Evolutionary conservation across 2,113 vertebrate genomes (phyloP).

Genomic region (Sigmodon hispidus): DNA sequence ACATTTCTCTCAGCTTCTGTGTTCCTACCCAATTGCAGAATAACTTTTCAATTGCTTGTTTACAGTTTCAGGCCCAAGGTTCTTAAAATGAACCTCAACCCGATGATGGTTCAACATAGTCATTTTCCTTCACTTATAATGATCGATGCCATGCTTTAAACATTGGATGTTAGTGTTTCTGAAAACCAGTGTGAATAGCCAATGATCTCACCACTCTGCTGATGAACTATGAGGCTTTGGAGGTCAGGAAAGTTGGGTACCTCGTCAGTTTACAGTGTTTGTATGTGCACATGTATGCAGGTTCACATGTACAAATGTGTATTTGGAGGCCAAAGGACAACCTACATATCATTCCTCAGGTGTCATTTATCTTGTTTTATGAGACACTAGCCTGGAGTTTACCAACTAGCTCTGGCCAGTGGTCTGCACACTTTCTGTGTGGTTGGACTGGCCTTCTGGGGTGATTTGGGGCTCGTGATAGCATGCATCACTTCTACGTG

Average conservation of each 20-base stretch:
- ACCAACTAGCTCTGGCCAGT: background rate
- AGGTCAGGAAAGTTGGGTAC: background rate
- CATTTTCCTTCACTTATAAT: background rate
- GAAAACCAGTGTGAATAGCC: fast-evolving
- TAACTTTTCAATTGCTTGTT: background rate
- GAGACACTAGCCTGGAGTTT: background rate
- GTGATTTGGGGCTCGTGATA: background rate
- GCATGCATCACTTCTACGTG: background rate
- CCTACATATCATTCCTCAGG: background rate
- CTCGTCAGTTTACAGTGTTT: background rate
- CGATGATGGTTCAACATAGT: too few relatives aligned
- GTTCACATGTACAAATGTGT: too few relatives aligned
- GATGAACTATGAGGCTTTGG: background rate
- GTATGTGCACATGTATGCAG: background rate
- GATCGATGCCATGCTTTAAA: too few relatives aligned
- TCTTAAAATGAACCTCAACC: background rate
- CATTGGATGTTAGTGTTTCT: background rate
- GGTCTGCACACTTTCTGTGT: background rate
- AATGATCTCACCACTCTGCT: too few relatives aligned
- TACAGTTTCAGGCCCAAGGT: fast-evolving
- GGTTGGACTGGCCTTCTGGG: background rate
- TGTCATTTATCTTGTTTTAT: background rate
- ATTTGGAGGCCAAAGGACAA: background rate
- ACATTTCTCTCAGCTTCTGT: background rate
- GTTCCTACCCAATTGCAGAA: background rate